These are phyloP conservation scores for Meloidogyne exigua DNA, from an alignment of 1,140 invertebrate species.

Conservation along the genomic window DNA sequence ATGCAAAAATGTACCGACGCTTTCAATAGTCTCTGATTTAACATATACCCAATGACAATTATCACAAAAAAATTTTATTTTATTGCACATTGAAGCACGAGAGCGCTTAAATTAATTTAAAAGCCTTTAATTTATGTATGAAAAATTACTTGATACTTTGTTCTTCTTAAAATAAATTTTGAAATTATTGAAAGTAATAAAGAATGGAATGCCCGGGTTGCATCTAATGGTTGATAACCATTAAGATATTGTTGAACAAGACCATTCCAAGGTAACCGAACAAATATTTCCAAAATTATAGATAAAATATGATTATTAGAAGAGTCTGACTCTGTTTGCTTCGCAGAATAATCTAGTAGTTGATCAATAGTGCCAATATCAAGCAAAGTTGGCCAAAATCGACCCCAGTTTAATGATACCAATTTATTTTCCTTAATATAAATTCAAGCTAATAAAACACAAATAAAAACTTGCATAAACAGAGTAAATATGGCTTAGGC, in stretches of 20 bases:
- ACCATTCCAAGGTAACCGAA: slow-evolving; percentile 40
- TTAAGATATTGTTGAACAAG: slow-evolving; percentile 34
- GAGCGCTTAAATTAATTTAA: slow-evolving; percentile 31
- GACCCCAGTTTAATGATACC: slow-evolving; percentile 35
- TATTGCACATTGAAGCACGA: slow-evolving; percentile 38
- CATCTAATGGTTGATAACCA: slow-evolving; percentile 39
- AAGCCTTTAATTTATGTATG: neutral
- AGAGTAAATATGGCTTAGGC: slow-evolving; percentile 36
- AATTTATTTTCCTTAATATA: slow-evolving; percentile 37
- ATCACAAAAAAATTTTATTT: slow-evolving; percentile 29
- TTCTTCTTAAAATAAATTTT: slow-evolving; percentile 24
- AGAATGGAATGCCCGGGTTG: slow-evolving; percentile 43
- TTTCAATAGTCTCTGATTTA: slow-evolving; percentile 42
- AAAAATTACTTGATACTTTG: slow-evolving; percentile 39
- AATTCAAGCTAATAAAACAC: neutral
- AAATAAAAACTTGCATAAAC: slow-evolving; percentile 37
- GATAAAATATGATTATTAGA: slow-evolving; percentile 8
- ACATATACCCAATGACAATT: slow-evolving; percentile 39
- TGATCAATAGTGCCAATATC: slow-evolving; percentile 36
- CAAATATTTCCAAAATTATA: slow-evolving; percentile 36
- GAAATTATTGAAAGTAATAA: slow-evolving; percentile 36
- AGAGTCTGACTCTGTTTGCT: neutral
- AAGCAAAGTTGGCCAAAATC: slow-evolving; percentile 50
- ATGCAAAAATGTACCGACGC: slow-evolving; percentile 29
- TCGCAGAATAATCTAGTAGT: slow-evolving; percentile 28